Evolutionary conservation across 2,888 invertebrate species (phyloP).

Genomic region (Harpalus rufipes): DNA sequence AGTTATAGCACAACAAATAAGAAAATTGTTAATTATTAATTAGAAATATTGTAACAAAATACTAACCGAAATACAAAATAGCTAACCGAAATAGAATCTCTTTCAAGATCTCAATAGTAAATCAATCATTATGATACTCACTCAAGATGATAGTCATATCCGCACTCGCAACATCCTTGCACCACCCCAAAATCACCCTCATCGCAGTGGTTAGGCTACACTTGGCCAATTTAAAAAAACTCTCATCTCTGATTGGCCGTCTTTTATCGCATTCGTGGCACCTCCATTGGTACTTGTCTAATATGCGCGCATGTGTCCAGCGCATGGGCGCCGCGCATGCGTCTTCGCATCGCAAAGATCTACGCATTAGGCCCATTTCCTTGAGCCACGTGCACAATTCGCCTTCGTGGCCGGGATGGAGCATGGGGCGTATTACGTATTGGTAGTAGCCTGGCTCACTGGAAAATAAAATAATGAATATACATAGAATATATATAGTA

Average conservation of each 20-base stretch:
- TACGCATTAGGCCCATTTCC: conserved; percentile 77
- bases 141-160: conserved; percentile 80
- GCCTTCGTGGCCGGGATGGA: conserved; percentile 78
- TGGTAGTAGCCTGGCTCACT: conserved; percentile 77
- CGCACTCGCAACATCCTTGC: conserved; percentile 81
- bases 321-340: conserved; percentile 73
- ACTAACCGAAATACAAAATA: too few relatives aligned
- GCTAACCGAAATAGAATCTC: too few relatives aligned
- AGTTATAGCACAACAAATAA: too few relatives aligned
- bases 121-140: conserved; percentile 72
- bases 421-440: conserved; percentile 77
- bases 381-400: conserved; percentile 79
- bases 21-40: too few relatives aligned
- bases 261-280: conserved; percentile 77
- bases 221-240: conserved; percentile 82
- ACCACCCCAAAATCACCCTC: conserved; percentile 83
- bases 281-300: conserved; percentile 79
- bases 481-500: too few relatives aligned
- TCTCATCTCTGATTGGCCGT: conserved; percentile 78
- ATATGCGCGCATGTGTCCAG: conserved; percentile 78
- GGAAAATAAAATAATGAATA: conserved; percentile 70
- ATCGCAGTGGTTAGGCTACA: conserved; percentile 82
- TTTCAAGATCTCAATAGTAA: too few relatives aligned
- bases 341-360: conserved; percentile 76
- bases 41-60: too few relatives aligned